These are phyloP conservation scores for Syrphus vitripennis DNA, from an alignment of 2,888 invertebrate genomes.

Conservation along the genomic window DNA sequence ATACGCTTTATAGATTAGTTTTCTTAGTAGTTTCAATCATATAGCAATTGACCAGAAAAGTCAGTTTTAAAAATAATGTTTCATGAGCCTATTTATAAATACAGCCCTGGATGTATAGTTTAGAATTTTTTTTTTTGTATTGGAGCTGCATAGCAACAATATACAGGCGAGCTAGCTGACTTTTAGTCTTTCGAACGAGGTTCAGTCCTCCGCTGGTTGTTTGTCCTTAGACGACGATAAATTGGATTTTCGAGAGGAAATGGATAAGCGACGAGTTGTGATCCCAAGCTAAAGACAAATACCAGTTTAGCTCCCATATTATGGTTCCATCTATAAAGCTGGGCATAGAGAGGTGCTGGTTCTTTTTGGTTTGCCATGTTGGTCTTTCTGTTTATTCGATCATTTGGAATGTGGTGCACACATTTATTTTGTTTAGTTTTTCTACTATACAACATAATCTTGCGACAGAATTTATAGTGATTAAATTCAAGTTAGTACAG, in stretches of 20 bases:
- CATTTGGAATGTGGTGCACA: constrained; percentile 33
- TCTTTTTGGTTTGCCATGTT: not conserved
- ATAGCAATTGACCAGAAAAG: not conserved
- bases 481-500: constrained; percentile 34
- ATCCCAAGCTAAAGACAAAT: constrained; percentile 64
- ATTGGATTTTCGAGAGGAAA: constrained; percentile 63
- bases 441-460: constrained; percentile 60
- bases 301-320: constrained; percentile 37
- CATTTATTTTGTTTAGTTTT: constrained; percentile 49
- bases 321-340: not conserved
- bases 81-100: not conserved
- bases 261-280: constrained; percentile 69
- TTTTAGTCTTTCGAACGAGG: constrained; percentile 55
- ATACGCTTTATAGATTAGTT: too few species aligned
- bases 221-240: constrained; percentile 63
- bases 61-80: not conserved
- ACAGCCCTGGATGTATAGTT: constrained; percentile 5
- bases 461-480: constrained; percentile 62
- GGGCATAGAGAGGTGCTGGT: not conserved
- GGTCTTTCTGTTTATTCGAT: constrained; percentile 48
- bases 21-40: not conserved
- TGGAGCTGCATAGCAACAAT: not conserved
- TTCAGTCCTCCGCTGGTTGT: not conserved
- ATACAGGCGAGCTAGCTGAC: constrained; percentile 47
- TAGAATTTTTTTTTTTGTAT: not conserved